These are phyloP conservation scores for Rhizoglyphus robini DNA, from an alignment of 1,140 invertebrate species.

Conservation along the genomic window DNA sequence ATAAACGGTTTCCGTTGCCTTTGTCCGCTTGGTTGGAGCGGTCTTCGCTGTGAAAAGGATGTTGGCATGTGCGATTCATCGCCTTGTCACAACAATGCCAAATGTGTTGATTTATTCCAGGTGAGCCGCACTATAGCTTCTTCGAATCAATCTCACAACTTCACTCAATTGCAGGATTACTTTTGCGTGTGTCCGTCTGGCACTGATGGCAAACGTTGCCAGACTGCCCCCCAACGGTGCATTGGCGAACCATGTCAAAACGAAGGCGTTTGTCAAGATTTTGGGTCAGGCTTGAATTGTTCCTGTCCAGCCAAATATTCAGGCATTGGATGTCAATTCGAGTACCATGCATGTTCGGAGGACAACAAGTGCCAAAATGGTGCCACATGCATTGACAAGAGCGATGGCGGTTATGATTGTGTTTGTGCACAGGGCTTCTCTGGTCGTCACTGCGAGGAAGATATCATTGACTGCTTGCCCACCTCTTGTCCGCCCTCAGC, in stretches of 20 bases:
- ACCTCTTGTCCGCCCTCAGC: constrained; percentile 86
- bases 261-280: constrained; percentile 81
- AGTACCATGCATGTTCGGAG: constrained; percentile 65
- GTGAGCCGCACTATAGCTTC: not conserved
- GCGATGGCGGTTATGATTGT: constrained; percentile 59
- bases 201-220: constrained; percentile 84
- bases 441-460: constrained; percentile 76
- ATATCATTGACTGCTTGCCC: constrained; percentile 80
- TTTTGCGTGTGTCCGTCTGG: constrained; percentile 92
- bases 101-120: constrained; percentile 80
- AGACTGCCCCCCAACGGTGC: constrained; percentile 84
- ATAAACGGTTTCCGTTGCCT: constrained; percentile 67
- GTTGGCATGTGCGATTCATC: constrained; percentile 66
- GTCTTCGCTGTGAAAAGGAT: constrained; percentile 67
- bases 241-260: constrained; percentile 93
- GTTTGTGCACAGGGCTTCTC: constrained; percentile 68
- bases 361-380: constrained; percentile 72
- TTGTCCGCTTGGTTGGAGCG: constrained; percentile 76
- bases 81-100: constrained; percentile 82
- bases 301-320: constrained; percentile 69
- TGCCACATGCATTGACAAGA: constrained; percentile 71
- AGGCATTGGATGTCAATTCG: constrained; percentile 81
- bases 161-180: constrained; percentile 46
- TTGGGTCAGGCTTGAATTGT: constrained; percentile 84
- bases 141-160: no score